These are phyloP conservation scores for Drosophila burlai DNA, from an alignment of 1,140 invertebrate species.

Conservation along the genomic window DNA sequence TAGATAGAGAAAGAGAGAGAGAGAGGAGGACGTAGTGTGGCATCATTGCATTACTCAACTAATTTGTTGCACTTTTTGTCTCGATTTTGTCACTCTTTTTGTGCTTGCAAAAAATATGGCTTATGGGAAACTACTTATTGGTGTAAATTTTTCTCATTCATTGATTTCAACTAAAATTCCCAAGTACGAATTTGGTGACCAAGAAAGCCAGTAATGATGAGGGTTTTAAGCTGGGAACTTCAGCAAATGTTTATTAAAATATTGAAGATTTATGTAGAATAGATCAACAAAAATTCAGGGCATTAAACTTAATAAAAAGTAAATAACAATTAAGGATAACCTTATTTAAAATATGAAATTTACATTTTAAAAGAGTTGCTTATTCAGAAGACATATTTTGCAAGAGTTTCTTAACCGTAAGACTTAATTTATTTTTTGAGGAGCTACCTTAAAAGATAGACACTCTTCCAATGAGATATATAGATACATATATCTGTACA, in stretches of 20 bases:
- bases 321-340: no score
- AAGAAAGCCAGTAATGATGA: neutral
- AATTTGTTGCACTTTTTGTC: conserved; percentile 34
- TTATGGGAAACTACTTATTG: conserved; percentile 19
- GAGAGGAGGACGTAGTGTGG: conserved; percentile 8
- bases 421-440: neutral
- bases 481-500: neutral
- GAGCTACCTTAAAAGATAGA: neutral
- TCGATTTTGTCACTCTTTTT: conserved; percentile 5
- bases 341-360: neutral
- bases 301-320: no score
- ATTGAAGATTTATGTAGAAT: no score
- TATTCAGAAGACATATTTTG: no score
- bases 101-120: conserved; percentile 13
- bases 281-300: no score
- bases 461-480: neutral
- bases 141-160: neutral
- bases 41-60: conserved; percentile 36
- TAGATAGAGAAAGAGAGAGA: neutral
- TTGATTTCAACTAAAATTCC: neutral
- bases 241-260: neutral
- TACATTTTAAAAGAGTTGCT: neutral
- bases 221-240: neutral
- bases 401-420: neutral
- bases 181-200: neutral